Evolutionary conservation across 2,113 vertebrate species (phyloP).

Genomic region (Callithrix jacchus): DNA sequence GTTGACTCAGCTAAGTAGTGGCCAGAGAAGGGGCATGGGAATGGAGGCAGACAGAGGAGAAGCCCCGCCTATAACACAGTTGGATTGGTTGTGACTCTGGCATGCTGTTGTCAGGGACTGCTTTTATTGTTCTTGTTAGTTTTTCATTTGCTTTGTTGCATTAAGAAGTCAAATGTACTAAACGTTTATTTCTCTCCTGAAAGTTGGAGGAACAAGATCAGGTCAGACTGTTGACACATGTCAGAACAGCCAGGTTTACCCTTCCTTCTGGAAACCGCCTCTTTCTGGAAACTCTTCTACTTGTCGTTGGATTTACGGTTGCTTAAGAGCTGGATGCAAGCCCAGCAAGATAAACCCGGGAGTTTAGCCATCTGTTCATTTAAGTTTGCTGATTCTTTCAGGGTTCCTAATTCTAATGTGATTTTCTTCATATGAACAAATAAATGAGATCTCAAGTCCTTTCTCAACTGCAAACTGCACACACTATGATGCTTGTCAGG

Average conservation of each 20-base stretch:
- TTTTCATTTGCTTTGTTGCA: slow-evolving; percentile 17
- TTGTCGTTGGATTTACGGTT: neutral
- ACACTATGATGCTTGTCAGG: neutral
- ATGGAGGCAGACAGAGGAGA: too few relatives aligned
- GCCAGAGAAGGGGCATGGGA: rapidly evolving
- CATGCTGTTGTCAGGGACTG: neutral
- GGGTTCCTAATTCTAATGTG: neutral
- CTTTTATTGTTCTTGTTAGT: neutral
- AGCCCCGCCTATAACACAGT: too few relatives aligned
- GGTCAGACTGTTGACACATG: neutral
- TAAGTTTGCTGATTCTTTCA: neutral
- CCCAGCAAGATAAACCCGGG: neutral
- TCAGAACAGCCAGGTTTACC: neutral
- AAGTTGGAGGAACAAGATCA: neutral
- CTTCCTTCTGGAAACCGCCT: neutral
- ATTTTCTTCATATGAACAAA: neutral
- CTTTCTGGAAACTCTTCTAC: neutral
- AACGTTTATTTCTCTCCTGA: neutral
- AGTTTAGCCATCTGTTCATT: neutral
- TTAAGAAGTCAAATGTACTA: neutral
- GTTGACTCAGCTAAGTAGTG: neutral
- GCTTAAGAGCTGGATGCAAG: neutral
- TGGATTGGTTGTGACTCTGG: neutral
- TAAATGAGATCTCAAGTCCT: neutral
- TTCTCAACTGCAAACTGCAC: neutral